Percentiles rank a stretch among this genome's conserved stretches.
These are phyloP conservation scores for Palaemon carinicauda DNA, from an alignment of 1,140 invertebrate genomes.

Conservation along the genomic window DNA sequence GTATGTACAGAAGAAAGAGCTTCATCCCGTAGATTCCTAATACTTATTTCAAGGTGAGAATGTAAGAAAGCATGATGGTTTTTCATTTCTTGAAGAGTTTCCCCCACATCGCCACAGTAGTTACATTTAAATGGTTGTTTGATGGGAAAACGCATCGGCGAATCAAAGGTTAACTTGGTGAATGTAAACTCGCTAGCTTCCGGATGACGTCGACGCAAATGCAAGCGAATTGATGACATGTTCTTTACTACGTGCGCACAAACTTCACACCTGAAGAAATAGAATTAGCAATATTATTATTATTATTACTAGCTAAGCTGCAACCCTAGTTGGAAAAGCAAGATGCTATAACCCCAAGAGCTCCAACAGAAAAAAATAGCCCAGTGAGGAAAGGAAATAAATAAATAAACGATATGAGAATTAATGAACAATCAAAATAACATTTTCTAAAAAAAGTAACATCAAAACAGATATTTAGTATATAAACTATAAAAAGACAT, in stretches of 20 bases:
- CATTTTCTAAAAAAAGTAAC: too few relatives aligned
- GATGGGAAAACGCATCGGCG: slow-evolving; percentile 33
- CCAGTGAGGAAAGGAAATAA: too few relatives aligned
- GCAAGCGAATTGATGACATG: slow-evolving; percentile 19
- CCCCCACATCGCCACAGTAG: slow-evolving; percentile 53
- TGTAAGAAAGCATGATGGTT: slow-evolving; percentile 50
- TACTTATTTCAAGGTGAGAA: slow-evolving; percentile 38
- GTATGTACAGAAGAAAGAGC: slow-evolving; percentile 48
- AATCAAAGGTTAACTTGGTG: slow-evolving; percentile 29
- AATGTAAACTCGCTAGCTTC: slow-evolving; percentile 38
- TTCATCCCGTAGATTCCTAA: slow-evolving; percentile 49
- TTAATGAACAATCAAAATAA: too few relatives aligned
- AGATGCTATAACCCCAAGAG: too few relatives aligned
- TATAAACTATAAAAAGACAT: too few relatives aligned
- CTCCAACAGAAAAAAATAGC: too few relatives aligned
- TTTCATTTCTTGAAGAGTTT: slow-evolving; percentile 47
- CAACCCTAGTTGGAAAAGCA: too few relatives aligned
- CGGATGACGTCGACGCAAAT: slow-evolving; percentile 48
- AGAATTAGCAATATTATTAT: too few relatives aligned
- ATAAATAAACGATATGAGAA: too few relatives aligned
- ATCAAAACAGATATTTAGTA: too few relatives aligned
- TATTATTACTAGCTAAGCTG: too few relatives aligned
- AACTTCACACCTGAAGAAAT: slow-evolving; percentile 44
- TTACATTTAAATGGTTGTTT: slow-evolving; percentile 54
- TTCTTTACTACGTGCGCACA: slow-evolving; percentile 51